phyloP scores from a whole-genome alignment of 2,113 vertebrate species.

The Rhombomys opimus region DNA sequence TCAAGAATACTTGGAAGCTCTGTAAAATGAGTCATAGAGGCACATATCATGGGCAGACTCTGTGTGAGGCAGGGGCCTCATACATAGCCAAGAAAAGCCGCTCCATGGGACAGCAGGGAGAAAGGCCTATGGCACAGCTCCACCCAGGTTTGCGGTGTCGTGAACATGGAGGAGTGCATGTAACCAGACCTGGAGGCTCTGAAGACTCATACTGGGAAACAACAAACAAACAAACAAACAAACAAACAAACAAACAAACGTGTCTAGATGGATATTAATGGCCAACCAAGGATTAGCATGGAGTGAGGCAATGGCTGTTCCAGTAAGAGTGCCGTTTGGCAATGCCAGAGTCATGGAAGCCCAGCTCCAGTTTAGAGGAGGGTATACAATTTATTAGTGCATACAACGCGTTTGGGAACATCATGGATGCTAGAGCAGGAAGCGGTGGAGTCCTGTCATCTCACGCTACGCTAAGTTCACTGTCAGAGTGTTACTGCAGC shows the following conservation, averaged over 20 bases:
- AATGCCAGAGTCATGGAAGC: not conserved
- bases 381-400: not conserved
- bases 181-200: not conserved
- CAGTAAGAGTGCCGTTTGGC: not conserved
- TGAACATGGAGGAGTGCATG: not conserved
- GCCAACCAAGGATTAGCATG: not conserved
- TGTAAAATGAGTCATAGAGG: not conserved
- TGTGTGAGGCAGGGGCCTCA: not conserved
- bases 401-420: not conserved
- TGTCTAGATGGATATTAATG: not conserved
- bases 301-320: not conserved
- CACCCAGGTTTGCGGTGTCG: not conserved
- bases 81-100: not conserved
- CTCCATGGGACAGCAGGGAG: not conserved
- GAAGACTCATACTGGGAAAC: not conserved
- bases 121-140: not conserved
- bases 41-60: not conserved
- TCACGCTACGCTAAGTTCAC: not conserved
- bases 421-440: not conserved
- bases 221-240: not conserved
- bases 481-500: not conserved
- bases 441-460: not conserved
- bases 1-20: not conserved
- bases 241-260: not conserved
- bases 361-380: not conserved